Evolutionary conservation across 2,797 vertebrate genomes (phyloP).

Genomic region (Falco naumanni): DNA sequence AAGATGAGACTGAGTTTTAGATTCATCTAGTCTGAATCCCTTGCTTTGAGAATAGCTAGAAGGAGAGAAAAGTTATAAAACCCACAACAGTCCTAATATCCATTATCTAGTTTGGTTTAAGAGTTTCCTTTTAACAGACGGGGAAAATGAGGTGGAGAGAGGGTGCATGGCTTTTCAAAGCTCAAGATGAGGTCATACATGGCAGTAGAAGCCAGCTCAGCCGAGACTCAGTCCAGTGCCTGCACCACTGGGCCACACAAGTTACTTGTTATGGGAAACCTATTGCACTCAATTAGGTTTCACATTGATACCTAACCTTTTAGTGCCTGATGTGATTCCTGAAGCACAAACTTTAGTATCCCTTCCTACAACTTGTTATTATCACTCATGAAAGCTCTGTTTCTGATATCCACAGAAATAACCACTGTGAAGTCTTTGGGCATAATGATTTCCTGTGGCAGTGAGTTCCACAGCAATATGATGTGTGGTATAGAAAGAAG

Average conservation of each 20-base stretch:
- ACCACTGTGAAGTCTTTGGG: background rate
- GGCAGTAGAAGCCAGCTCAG: background rate
- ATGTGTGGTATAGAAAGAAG: background rate
- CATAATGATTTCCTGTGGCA: background rate
- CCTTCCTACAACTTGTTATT: background rate
- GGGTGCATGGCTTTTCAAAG: background rate
- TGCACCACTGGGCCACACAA: rapidly evolving
- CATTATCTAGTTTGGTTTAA: background rate
- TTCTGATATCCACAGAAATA: background rate
- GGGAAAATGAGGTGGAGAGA: background rate
- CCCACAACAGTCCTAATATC: background rate
- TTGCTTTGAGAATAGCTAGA: background rate
- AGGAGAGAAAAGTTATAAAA: background rate
- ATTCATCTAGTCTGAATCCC: background rate
- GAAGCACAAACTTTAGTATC: background rate
- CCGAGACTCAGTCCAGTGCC: background rate
- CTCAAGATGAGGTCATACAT: background rate
- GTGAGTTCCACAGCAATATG: background rate
- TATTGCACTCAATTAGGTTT: background rate
- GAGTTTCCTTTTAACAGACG: background rate
- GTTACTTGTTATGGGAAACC: background rate
- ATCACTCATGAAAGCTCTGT: background rate
- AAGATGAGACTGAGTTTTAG: background rate
- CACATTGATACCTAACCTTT: background rate
- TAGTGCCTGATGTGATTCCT: background rate